Percentiles rank a stretch among this genome's conserved stretches.
Evolutionary conservation across 2,797 vertebrate species (phyloP).

Genomic region (Kryptopterus vitreolus): DNA sequence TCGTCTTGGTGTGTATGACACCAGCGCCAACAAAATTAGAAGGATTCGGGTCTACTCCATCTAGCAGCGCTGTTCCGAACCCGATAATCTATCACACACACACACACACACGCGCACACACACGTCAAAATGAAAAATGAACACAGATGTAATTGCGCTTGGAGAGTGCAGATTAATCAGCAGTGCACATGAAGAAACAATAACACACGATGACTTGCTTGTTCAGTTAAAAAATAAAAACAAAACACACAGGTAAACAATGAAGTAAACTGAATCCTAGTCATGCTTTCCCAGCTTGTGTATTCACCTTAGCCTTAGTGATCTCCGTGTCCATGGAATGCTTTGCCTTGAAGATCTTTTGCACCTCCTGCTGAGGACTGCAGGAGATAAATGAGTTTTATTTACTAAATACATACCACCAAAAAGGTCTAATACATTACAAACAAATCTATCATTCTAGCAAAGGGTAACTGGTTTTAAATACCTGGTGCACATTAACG

Average conservation of each 20-base stretch:
- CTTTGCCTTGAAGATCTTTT: conserved; percentile 92
- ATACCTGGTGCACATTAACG: no score
- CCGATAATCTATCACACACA: conserved; percentile 67
- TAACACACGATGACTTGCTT: background rate
- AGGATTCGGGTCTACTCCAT: conserved; percentile 90
- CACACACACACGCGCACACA: conserved; percentile 49
- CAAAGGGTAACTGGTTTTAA: no score
- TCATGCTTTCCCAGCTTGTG: background rate
- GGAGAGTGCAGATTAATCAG: background rate
- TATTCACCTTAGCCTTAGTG: conserved; percentile 85
- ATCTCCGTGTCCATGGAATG: conserved; percentile 89
- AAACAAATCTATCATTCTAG: background rate
- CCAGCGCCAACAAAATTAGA: conserved; percentile 92
- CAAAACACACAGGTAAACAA: background rate
- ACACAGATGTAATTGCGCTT: background rate
- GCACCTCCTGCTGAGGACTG: conserved; percentile 90
- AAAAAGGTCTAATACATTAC: no score
- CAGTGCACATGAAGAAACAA: background rate
- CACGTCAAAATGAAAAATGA: background rate
- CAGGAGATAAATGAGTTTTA: background rate
- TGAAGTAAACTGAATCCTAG: background rate
- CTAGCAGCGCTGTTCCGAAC: conserved; percentile 85
- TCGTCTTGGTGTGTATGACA: conserved; percentile 87
- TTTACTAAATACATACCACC: background rate
- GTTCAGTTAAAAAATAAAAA: no score